Percentiles rank a stretch among this genome's conserved stretches.
Conservation (phyloP, 2,888 invertebrate genomes). For the Eupelmus urozonus region DNA sequence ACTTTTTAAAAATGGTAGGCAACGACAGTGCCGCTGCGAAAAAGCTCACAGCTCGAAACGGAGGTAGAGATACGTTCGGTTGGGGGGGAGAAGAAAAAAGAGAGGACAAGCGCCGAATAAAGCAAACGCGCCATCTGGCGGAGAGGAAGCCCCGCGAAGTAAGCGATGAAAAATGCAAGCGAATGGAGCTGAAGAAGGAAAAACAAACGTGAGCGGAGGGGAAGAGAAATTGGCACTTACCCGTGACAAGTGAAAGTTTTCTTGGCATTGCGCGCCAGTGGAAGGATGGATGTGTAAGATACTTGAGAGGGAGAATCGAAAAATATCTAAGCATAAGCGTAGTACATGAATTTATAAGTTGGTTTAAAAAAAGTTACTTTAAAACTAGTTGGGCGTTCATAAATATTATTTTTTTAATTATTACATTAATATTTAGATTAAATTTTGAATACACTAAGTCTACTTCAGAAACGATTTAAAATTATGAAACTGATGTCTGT, state of each 20-base stretch:
- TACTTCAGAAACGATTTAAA: too few relatives aligned
- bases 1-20: constrained; percentile 29
- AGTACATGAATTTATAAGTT: too few relatives aligned
- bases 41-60: neutral
- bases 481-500: too few relatives aligned
- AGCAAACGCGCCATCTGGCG: neutral
- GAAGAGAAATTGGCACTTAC: constrained; percentile 24
- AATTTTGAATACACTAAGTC: too few relatives aligned
- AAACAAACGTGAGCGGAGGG: neutral
- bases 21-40: neutral
- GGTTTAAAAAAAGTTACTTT: too few relatives aligned
- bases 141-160: neutral
- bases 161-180: constrained; percentile 29
- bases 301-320: neutral
- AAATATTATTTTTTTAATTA: too few relatives aligned
- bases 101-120: neutral
- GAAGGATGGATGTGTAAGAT: neutral
- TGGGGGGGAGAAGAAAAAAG: neutral
- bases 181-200: constrained; percentile 2
- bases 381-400: too few relatives aligned
- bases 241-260: constrained; percentile 28
- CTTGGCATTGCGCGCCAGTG: neutral
- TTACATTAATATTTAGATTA: too few relatives aligned
- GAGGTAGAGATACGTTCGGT: neutral
- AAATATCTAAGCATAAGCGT: too few relatives aligned